Evolutionary conservation across 2,113 vertebrate genomes (phyloP), one percentile per base, ranked within the genome.

Genomic region (Oostethus manadensis): DNA sequence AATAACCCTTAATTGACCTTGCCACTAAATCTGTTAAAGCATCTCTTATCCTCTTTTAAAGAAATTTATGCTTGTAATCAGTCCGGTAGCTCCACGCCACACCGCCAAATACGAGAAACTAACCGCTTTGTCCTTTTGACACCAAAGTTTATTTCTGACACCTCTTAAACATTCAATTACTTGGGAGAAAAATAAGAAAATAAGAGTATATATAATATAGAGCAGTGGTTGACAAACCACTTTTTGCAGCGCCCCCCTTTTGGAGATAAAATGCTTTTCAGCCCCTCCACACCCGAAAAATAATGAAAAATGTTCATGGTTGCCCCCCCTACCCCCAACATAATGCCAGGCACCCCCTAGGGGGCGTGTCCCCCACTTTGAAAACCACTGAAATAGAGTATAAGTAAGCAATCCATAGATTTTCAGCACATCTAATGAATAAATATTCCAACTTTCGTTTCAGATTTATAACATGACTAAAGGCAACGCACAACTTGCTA

Each of bases 391-490:
- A n/a, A n/a, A n/a, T n/a, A n/a, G n/a, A n/a, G n/a, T 44, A 4
- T 35, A 14, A 35, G 4, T 10, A 17, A 4, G 2, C 9, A 7
- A n/a, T 49, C 1, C 10, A 3, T 20, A 33, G 56, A n/a, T 9
- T 43, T 62, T 49, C 51, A 2, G 60, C 66, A 67, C 20, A 46
- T n/a, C 10, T 21, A 8, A 1, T 60, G 5, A 49, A 60, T 48
- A 46, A 61, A 45, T 44, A 38, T 1, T 0, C 2, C 48, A 10
- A 14, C 5, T 5, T 56, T 56, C 33, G 15, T 71, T 64, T 17
- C 56, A 91, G 90, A 83, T 89, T 15, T 10, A 60, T 6, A 57
- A 79, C 3, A 82, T 65, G 66, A 64, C 58, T 6, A 68, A 68
- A 60, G 76, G 16, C 1, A 90, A 86, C 3, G 63, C 80, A 26